phyloP scores from a whole-genome alignment of 2,888 invertebrate genomes.

The Drosophila anceps region DNA sequence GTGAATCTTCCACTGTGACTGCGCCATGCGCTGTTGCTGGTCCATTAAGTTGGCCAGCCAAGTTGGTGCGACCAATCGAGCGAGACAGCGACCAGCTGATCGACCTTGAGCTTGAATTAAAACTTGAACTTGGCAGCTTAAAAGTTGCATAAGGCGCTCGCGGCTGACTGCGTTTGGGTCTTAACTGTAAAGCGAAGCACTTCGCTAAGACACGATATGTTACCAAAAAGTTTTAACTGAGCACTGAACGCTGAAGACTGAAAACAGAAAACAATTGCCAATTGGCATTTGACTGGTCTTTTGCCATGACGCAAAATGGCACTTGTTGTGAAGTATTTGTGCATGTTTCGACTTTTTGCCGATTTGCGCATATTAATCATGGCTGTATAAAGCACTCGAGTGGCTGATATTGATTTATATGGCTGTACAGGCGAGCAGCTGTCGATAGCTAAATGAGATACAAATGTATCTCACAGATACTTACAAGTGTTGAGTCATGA shows the following conservation, averaged over 20 bases:
- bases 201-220: constrained; percentile 33
- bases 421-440: constrained; percentile 33
- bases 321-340: constrained; percentile 68
- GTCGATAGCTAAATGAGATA: constrained; percentile 53
- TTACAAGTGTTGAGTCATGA: constrained; percentile 71
- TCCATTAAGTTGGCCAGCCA: constrained; percentile 49
- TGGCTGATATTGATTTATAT: constrained; percentile 66
- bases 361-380: constrained; percentile 47
- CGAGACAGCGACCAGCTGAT: constrained; percentile 22
- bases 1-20: constrained; percentile 14
- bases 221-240: constrained; percentile 25
- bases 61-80: constrained; percentile 16
- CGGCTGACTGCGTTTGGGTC: constrained; percentile 25
- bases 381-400: constrained; percentile 48
- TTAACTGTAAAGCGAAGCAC: constrained; percentile 40
- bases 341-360: constrained; percentile 37
- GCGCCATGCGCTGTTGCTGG: constrained; percentile 18
- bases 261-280: constrained; percentile 35
- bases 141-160: constrained; percentile 63
- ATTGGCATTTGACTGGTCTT: constrained; percentile 34
- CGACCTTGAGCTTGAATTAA: constrained; percentile 79
- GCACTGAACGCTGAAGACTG: constrained; percentile 15
- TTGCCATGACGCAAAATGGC: constrained; percentile 74
- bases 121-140: constrained; percentile 62
- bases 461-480: constrained; percentile 59